Conservation (phyloP, 30 jellyfish, hydroid and myxozoan species). For the Haliclystus octoradiatus region DNA sequence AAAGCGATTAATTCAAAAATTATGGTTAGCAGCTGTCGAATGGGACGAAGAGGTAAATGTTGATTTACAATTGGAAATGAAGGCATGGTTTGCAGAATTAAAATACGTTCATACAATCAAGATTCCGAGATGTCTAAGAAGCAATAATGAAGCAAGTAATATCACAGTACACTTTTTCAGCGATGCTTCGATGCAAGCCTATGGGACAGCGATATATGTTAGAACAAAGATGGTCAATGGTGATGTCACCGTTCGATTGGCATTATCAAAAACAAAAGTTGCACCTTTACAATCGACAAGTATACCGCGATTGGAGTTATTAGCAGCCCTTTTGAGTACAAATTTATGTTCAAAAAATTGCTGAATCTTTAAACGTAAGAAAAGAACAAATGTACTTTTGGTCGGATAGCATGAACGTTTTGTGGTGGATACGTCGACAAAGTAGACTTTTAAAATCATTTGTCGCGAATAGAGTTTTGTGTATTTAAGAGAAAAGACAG, state of each 20-base stretch:
- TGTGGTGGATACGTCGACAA: conserved; percentile 42
- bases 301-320: conserved; percentile 37
- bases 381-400: conserved; percentile 16
- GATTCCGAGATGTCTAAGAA: no score
- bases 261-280: conserved; percentile 23
- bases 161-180: conserved; percentile 10
- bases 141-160: no score
- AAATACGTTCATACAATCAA: no score
- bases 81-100: no score
- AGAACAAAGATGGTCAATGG: conserved; percentile 5
- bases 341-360: conserved; percentile 5
- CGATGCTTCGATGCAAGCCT: no score
- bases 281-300: conserved; percentile 38
- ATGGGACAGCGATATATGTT: conserved; percentile 23
- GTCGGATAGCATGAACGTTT: conserved; percentile 36
- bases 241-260: not conserved
- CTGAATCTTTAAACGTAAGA: conserved; percentile 11
- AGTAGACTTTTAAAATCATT: conserved; percentile 25
- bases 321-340: conserved; percentile 27
- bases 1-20: no score
- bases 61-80: no score
- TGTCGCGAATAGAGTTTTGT: conserved; percentile 33
- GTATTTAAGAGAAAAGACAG: conserved; percentile 13
- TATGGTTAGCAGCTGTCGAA: no score
- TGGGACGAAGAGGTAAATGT: no score